Evolutionary conservation across 2,888 invertebrate genomes (phyloP), one percentile per base, ranked within the genome.

Genomic region (Salticus scenicus): DNA sequence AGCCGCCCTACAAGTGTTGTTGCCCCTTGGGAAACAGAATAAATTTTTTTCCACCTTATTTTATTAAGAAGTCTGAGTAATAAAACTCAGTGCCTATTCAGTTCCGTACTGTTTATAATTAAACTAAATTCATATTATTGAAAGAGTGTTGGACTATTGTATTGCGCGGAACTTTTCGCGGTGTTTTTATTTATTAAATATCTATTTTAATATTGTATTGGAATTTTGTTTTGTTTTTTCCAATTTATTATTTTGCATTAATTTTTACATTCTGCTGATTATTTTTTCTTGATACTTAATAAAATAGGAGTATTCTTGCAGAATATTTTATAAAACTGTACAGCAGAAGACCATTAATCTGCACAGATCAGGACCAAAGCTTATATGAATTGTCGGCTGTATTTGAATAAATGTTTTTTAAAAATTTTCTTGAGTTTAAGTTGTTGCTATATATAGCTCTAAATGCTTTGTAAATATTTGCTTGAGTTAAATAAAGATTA

Each of bases 21-120:
- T 17, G 87, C 87, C 8, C 87, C 87, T 4, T 87, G 87, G 87
- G 87, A 87, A 28, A 69, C 64, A 30, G 77, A 78, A 69, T 37
- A 14, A 31, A 27, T 2, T 5, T 17, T 27, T 41, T 17, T 28
- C 74, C 70, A 27, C 28, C 33, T 64, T 33, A 37, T 63, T 17
- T 47, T 10, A 7, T 47, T 47, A 10, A 42, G 28, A 5, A n/a
- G n/a, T 71, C 82, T 82, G 75, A 71, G 82, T 69, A 33, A 20
- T 4, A 30, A 33, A 28, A 64, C 77, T 83, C 81, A 74, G 70
- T 74, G 81, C 74, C 81, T 81, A 70, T 70, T 77, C 10, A 24
- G 33, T n/a, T 75, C 24, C 33, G 24, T 33, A 67, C 33, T 33
- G 20, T 33, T 28, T 33, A 33, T 33, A 24, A n/a, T 24, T 24